phyloP scores from a whole-genome alignment of 1,140 invertebrate genomes.

The Aphelinus atriplicis region DNA sequence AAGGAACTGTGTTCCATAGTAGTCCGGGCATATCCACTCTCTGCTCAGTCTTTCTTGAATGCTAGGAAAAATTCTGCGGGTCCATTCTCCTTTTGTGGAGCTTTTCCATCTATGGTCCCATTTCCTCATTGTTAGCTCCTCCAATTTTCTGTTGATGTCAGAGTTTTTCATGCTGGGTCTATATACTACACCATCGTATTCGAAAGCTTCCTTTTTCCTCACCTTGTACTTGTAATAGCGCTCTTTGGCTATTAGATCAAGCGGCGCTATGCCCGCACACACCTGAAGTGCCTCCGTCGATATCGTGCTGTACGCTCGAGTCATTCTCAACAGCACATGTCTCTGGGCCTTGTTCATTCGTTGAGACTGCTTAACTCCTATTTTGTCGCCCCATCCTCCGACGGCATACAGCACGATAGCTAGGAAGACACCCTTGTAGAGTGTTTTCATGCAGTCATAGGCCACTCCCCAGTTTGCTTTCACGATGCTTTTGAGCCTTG shows the following conservation, averaged over 20 bases:
- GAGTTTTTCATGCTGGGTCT: background rate
- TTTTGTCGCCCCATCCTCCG: constrained; percentile 43
- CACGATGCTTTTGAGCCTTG: no score
- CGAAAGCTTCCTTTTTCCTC: background rate
- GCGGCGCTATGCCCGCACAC: constrained; percentile 12
- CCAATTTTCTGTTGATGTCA: background rate
- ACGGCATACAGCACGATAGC: constrained; percentile 47
- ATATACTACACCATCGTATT: background rate
- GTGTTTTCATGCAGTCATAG: constrained; percentile 24
- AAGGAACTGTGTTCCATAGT: background rate
- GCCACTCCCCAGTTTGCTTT: no score
- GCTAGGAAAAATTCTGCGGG: background rate
- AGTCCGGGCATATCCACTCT: background rate
- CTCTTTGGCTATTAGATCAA: constrained; percentile 21
- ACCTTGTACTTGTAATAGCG: background rate
- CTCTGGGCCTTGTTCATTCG: constrained; percentile 35
- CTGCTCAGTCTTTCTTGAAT: background rate
- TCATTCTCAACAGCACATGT: constrained; percentile 41
- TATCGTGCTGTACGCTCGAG: constrained; percentile 43
- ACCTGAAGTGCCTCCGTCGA: constrained; percentile 43
- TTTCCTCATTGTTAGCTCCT: background rate
- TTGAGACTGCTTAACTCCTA: background rate
- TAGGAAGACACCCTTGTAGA: constrained; percentile 47
- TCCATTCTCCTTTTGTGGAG: background rate
- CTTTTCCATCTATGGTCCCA: background rate